Base-by-base conservation (phyloP, 1,140 invertebrate species). In the Campodea augens region DNA sequence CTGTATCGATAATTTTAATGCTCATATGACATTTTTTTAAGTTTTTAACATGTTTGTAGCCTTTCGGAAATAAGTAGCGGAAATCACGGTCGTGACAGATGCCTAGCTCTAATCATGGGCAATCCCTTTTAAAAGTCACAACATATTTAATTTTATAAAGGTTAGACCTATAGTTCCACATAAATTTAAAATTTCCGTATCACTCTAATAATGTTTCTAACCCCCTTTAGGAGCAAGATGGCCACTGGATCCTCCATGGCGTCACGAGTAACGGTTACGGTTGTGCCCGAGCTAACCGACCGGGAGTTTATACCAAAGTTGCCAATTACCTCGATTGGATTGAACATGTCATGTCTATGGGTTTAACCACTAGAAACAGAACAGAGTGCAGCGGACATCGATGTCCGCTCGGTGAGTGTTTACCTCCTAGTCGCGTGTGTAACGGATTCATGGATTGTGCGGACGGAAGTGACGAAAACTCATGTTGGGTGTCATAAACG, bases 221-320 rank as follows among this genome's bases (percentile, higher is more conserved):
- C n/a, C n/a, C n/a, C n/a, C n/a, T n/a, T n/a, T n/a, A 63, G 61
- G 62, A 74, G 54, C 56, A 57, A 49, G 72, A 66, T 53, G 68
- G 68, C 22, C 61, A 63, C 41, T 77, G 73, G 73, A 67, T 69
- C 45, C 60, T 77, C 19, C 65, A 73, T 56, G 82, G 81, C 7
- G 75, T 88, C 1, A 87, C 83, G 0, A 84, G 79, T 15, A 85
- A 90, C 65, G 88, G 89, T 0, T 83, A 84, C 55, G 82, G 83
- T 0, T 89, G 85, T 57, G 86, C 83, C 1, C 69, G 78, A 46
- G 76, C 78, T 1, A 80, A 82, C 57, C 65, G 81, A 23, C 85
- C 85, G 2, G 86, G 85, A 2, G 83, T 90, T 38, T 91, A 90
- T 63, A 88, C 85, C 0, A 84, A 85, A 60, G 82, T 87, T 4